Percentiles rank a stretch among this genome's conserved stretches.
Conservation (phyloP, 2,888 invertebrate genomes). For the Lasiommata megera region DNA sequence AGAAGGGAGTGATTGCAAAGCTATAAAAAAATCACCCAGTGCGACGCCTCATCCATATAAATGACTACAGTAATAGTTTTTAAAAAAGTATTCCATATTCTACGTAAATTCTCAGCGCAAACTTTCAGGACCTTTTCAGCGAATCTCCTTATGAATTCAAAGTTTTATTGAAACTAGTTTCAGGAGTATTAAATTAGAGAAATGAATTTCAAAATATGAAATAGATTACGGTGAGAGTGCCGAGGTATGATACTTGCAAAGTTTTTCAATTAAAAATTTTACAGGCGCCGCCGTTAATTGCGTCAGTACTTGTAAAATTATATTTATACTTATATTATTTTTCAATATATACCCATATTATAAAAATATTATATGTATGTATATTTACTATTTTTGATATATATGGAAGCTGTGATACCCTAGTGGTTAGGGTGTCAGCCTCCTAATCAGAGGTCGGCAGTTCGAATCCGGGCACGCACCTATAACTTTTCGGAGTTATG, state of each 20-base stretch:
- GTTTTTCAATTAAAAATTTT: slow-evolving; percentile 11
- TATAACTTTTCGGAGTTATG: too few relatives aligned
- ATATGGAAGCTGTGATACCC: too few relatives aligned
- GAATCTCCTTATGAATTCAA: slow-evolving; percentile 9
- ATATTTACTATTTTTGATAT: too few relatives aligned
- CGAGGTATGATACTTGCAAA: not conserved
- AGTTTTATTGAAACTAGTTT: slow-evolving; percentile 8
- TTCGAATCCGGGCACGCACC: too few relatives aligned
- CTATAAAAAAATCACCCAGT: not conserved
- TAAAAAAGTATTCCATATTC: slow-evolving; percentile 2
- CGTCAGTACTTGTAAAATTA: too few relatives aligned
- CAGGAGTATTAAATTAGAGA: slow-evolving; percentile 2
- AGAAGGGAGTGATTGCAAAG: too few relatives aligned
- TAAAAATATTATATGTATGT: too few relatives aligned
- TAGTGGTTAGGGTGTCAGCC: too few relatives aligned
- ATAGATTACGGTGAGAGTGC: not conserved
- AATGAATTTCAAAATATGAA: slow-evolving; percentile 10
- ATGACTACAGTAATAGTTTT: not conserved
- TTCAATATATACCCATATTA: too few relatives aligned
- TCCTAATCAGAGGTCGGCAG: too few relatives aligned
- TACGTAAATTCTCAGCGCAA: not conserved
- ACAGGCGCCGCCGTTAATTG: too few relatives aligned
- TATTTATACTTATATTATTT: too few relatives aligned
- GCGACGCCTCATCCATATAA: not conserved
- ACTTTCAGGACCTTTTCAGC: slow-evolving; percentile 9